These are phyloP conservation scores for Saxidomus purpurata DNA, from an alignment of 1,140 invertebrate genomes.

Conservation along the genomic window DNA sequence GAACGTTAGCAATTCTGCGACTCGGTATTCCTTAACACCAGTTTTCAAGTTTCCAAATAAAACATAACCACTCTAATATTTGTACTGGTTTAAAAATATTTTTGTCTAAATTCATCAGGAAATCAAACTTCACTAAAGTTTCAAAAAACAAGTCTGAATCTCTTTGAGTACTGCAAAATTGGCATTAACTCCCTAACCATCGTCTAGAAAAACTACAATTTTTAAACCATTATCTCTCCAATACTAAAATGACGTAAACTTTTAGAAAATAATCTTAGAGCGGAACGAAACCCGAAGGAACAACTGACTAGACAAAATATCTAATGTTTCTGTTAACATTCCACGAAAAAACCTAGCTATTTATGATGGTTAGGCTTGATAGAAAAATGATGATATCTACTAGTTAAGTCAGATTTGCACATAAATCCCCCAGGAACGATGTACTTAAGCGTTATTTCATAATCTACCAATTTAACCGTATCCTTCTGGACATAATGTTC, in stretches of 20 bases:
- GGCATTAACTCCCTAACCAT: slow-evolving; percentile 37
- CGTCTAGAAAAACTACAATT: slow-evolving; percentile 63
- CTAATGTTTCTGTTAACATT: neutral
- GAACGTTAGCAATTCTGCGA: neutral
- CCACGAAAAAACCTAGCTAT: slow-evolving; percentile 61
- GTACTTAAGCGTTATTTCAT: slow-evolving; percentile 18
- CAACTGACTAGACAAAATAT: slow-evolving; percentile 54
- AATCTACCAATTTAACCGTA: slow-evolving; percentile 39
- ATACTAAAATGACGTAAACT: slow-evolving; percentile 51
- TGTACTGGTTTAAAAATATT: slow-evolving; percentile 44
- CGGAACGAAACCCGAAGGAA: slow-evolving; percentile 45
- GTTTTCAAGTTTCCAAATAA: slow-evolving; percentile 17
- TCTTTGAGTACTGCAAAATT: neutral
- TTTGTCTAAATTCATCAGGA: slow-evolving; percentile 56
- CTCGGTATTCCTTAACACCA: neutral
- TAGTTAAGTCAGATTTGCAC: slow-evolving; percentile 40
- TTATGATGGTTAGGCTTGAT: slow-evolving; percentile 6
- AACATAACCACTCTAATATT: slow-evolving; percentile 29
- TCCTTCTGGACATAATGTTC: neutral
- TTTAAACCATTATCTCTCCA: slow-evolving; percentile 42
- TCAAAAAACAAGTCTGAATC: slow-evolving; percentile 14
- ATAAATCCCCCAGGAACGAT: slow-evolving; percentile 2
- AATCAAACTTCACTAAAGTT: slow-evolving; percentile 25
- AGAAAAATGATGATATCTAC: slow-evolving; percentile 49
- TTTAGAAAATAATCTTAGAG: slow-evolving; percentile 52